These are phyloP conservation scores for Drosophila chauvacae DNA, from an alignment of 1,140 invertebrate genomes.

Conservation along the genomic window DNA sequence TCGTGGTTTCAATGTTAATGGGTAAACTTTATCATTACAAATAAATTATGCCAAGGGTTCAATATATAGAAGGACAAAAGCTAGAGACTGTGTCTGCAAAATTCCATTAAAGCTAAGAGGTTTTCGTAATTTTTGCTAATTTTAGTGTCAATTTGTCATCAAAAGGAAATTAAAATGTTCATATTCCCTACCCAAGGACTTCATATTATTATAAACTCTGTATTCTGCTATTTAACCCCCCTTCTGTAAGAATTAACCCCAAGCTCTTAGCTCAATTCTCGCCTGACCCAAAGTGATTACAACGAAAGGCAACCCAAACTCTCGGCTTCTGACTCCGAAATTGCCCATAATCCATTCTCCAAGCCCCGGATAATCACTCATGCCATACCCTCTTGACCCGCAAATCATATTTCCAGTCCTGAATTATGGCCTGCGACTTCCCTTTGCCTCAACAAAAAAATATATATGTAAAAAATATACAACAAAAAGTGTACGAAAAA, in stretches of 20 bases:
- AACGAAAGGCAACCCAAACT: conserved; percentile 10
- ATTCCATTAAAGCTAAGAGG: neutral
- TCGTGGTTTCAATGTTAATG: neutral
- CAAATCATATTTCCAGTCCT: conserved; percentile 34
- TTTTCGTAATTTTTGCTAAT: neutral
- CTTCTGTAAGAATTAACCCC: neutral
- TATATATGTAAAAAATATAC: neutral
- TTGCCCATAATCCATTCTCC: conserved; percentile 25
- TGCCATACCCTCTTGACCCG: conserved; percentile 30
- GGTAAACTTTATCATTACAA: neutral
- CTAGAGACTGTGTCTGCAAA: neutral
- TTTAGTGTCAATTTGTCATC: neutral
- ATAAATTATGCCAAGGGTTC: neutral
- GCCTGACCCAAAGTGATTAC: conserved; percentile 19
- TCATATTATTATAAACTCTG: neutral
- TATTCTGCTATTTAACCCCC: neutral
- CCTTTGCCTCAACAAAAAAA: neutral
- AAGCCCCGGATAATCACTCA: conserved; percentile 29
- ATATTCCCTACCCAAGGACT: too few species aligned
- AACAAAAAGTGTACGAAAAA: neutral
- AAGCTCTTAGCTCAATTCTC: neutral
- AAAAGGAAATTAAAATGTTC: neutral
- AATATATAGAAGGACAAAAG: neutral
- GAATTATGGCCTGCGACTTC: conserved; percentile 26
- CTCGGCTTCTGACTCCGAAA: conserved; percentile 7